These are phyloP conservation scores for Anabacerthia variegaticeps DNA, from an alignment of 2,797 vertebrate genomes.

Conservation along the genomic window DNA sequence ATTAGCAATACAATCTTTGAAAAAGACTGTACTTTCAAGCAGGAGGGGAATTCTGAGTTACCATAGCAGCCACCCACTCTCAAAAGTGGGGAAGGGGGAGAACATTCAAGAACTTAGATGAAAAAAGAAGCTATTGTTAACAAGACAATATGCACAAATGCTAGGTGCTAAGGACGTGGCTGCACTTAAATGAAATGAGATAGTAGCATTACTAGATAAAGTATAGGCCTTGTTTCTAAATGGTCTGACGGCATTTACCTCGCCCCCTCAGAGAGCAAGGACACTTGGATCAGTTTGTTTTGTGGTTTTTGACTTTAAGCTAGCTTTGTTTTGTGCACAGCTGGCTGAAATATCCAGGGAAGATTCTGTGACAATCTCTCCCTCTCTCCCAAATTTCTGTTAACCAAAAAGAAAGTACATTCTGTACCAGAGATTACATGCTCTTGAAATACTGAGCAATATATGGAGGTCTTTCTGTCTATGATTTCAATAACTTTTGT, in stretches of 20 bases:
- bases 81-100: background rate
- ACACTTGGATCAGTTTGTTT: background rate
- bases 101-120: constrained; percentile 30
- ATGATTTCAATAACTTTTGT: background rate
- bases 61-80: constrained; percentile 79
- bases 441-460: background rate
- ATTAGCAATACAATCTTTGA: constrained; percentile 32
- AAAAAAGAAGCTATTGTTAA: constrained; percentile 68
- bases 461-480: background rate
- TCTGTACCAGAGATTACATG: background rate
- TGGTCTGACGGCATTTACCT: background rate
- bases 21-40: constrained; percentile 53
- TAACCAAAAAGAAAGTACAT: background rate
- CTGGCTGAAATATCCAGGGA: background rate
- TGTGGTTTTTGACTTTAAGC: background rate
- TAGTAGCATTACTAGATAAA: background rate
- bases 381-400: background rate
- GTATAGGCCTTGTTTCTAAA: background rate
- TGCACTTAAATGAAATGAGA: background rate
- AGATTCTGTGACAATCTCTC: background rate
- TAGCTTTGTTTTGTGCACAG: background rate
- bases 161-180: background rate
- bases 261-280: background rate
- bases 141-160: constrained; percentile 46
- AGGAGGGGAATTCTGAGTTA: constrained; percentile 71